Evolutionary conservation across 2,113 vertebrate species (phyloP), one percentile per base, ranked within the genome.

Genomic region (Phasianus colchicus): DNA sequence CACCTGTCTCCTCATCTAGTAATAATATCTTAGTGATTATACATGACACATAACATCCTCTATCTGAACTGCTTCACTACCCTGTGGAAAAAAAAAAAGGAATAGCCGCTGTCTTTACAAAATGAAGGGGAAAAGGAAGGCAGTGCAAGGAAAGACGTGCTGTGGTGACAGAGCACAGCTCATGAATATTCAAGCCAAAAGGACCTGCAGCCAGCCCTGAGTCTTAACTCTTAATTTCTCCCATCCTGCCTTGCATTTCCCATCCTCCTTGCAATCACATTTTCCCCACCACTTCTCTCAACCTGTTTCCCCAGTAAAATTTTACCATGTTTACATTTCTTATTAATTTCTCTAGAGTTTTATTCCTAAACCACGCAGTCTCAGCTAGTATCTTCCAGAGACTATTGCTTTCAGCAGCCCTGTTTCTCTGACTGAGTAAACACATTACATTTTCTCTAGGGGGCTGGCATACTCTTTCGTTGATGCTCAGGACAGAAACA

Each of bases 1-100:
- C 76, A 80, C 60, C 65, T 91, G 75, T 81, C 91, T 90, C 43
- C 47, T 77, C 77, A 65, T 95, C 65, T 90, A 43, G 40, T 78
- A 81, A 91, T 61, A 92, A 92, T 81, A 77, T 83, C 60, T 83
- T 90, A 65, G 52, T 81, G 85, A 91, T 92, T 86, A 75, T 86
- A 91, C 76, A 81, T 75, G 88, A 86, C 79, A 91, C 43, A 94
- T 88, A 92, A 75, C 76, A 72, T 86, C 61, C 36, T 95, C 73
- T n/a, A 93, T 57, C 85, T 86, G 69, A 95, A 81, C 76, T 48
- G 72, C 57, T 95, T 86, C 52, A 61, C 66, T 92, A 79, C 36
- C 61, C 48, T 81, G 48, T 3, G 5, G 67, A 15, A 87, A 87
- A 43, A 42, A 14, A 42, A 61, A 86, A 70, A 69, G 2, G 9